phyloP scores from a whole-genome alignment of 2,113 vertebrate species.

The Phalacrocorax carbo region DNA sequence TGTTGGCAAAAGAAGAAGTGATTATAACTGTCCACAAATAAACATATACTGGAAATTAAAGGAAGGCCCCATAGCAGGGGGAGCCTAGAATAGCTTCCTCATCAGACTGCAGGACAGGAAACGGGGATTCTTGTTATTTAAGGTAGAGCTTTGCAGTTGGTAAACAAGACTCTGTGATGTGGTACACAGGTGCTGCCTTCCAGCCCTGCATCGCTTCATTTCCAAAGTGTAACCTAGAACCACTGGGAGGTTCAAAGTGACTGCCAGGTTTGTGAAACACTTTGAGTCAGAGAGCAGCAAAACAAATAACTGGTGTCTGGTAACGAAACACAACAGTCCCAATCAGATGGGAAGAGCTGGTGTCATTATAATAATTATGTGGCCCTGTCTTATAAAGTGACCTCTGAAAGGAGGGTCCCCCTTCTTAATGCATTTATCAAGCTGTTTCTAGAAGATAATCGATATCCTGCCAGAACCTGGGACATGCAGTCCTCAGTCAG shows the following conservation, averaged over 20 bases:
- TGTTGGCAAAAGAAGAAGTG: conserved; percentile 39
- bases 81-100: conserved; percentile 50
- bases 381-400: not conserved
- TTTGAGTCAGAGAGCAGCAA: not conserved
- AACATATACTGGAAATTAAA: conserved; percentile 45
- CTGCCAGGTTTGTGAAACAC: fast-evolving
- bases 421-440: not conserved
- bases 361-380: not conserved
- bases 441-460: not conserved
- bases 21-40: conserved; percentile 35
- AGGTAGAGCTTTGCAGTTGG: not conserved
- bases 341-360: not conserved
- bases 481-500: not conserved
- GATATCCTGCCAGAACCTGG: not conserved
- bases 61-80: conserved; percentile 37
- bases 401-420: not conserved
- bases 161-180: conserved; percentile 18
- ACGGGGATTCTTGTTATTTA: not conserved
- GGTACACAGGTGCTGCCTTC: not conserved
- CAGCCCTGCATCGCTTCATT: not conserved
- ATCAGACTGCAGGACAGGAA: conserved; percentile 19
- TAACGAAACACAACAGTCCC: not conserved
- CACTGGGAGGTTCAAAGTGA: fast-evolving
- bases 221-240: not conserved
- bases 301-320: not conserved